These are phyloP conservation scores for Meliscaeva auricollis DNA, from an alignment of 2,888 invertebrate genomes.

Conservation along the genomic window DNA sequence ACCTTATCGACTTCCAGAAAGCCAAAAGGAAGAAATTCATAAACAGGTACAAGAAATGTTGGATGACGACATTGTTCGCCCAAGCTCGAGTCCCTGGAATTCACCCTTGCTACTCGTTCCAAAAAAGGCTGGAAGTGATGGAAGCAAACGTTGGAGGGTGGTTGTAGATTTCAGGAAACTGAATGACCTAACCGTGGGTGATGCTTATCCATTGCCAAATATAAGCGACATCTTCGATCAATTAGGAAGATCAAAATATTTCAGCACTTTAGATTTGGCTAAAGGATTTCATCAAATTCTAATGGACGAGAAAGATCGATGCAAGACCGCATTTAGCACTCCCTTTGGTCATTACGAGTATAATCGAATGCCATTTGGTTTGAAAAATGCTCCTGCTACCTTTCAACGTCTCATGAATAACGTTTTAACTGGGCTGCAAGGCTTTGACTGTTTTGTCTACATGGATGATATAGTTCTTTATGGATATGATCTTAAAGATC, in stretches of 20 bases:
- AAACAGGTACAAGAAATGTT: background rate
- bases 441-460: slow-evolving; percentile 39
- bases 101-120: background rate
- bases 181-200: too few relatives aligned
- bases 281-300: slow-evolving; percentile 43
- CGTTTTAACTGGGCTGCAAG: slow-evolving; percentile 58
- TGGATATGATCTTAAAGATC: slow-evolving; percentile 6
- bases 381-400: slow-evolving; percentile 43
- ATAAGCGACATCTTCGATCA: slow-evolving; percentile 16
- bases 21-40: background rate
- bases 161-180: background rate
- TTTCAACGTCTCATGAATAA: slow-evolving; percentile 58
- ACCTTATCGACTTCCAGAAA: background rate
- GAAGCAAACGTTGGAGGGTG: slow-evolving; percentile 2
- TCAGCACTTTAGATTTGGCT: slow-evolving; percentile 40
- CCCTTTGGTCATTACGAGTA: slow-evolving; percentile 31
- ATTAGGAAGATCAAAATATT: slow-evolving; percentile 25
- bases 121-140: background rate
- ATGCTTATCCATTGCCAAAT: background rate
- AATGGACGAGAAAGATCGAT: slow-evolving; percentile 11
- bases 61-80: background rate
- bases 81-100: slow-evolving; percentile 1
- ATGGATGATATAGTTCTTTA: background rate
- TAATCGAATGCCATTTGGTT: slow-evolving; percentile 28
- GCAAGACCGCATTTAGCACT: slow-evolving; percentile 25